Evolutionary conservation across 2,113 vertebrate genomes (phyloP).

Genomic region (Nerophis lumbriciformis): DNA sequence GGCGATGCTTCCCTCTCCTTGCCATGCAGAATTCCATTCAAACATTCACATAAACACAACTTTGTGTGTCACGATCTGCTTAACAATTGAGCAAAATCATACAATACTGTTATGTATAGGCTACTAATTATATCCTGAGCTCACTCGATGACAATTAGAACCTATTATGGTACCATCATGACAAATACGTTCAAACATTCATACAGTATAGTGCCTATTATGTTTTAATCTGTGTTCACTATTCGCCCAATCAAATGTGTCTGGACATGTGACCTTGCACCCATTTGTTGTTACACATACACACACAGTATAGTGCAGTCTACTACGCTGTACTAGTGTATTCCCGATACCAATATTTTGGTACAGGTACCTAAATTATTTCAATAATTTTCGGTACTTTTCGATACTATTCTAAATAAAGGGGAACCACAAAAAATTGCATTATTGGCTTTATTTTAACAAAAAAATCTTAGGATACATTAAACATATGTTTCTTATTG

Average conservation of each 20-base stretch:
- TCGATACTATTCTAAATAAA: no score
- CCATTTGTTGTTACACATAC: slow-evolving; percentile 9
- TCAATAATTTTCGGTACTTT: no score
- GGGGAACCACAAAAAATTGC: no score
- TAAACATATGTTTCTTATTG: no score
- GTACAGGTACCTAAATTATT: no score
- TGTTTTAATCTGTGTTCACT: slow-evolving; percentile 4
- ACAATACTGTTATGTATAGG: background rate
- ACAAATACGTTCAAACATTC: background rate
- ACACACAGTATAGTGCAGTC: no score
- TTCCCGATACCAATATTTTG: no score
- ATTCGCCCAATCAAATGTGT: background rate
- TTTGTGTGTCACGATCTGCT: background rate
- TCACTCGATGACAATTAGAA: slow-evolving; percentile 1
- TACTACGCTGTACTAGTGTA: no score
- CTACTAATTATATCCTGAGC: background rate
- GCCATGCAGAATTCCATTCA: slow-evolving; percentile 43
- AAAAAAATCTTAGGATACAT: no score
- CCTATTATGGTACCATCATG: background rate
- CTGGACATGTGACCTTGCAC: slow-evolving; percentile 17
- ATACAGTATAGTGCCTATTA: background rate
- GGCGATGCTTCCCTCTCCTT: slow-evolving; percentile 52
- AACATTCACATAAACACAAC: slow-evolving; percentile 12
- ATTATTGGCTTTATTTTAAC: no score
- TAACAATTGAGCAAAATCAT: background rate